Evolutionary conservation across 2,888 invertebrate genomes (phyloP).

Genomic region (Sialis lutaria): DNA sequence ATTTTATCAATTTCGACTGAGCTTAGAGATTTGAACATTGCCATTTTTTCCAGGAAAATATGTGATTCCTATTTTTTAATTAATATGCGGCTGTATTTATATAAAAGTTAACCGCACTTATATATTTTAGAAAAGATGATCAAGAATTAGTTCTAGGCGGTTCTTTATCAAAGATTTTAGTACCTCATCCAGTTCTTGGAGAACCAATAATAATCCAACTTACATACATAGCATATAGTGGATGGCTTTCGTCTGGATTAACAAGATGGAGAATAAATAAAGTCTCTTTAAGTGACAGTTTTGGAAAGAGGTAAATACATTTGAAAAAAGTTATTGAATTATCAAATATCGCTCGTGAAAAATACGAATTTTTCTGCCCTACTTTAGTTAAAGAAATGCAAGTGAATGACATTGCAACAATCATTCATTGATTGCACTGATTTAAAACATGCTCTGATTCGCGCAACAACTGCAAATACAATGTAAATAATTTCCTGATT

Average conservation of each 20-base stretch:
- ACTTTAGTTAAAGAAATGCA: no score
- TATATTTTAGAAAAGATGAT: constrained; percentile 52
- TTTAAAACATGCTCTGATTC: no score
- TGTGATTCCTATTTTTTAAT: no score
- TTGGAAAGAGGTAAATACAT: constrained; percentile 49
- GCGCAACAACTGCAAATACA: no score
- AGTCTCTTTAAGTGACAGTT: constrained; percentile 67
- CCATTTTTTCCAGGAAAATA: no score
- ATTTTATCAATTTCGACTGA: no score
- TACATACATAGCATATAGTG: constrained; percentile 74
- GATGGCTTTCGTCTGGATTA: constrained; percentile 77
- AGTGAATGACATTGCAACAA: no score
- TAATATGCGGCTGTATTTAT: no score
- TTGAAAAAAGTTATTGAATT: background rate
- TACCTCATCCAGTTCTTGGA: constrained; percentile 73
- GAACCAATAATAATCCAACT: constrained; percentile 56
- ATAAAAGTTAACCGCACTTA: background rate
- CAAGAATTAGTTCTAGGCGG: constrained; percentile 53
- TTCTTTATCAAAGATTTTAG: constrained; percentile 63
- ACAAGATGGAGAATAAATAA: constrained; percentile 68
- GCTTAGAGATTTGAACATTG: no score
- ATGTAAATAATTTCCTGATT: no score
- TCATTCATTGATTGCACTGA: no score
- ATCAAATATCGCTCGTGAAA: background rate
- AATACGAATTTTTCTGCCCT: no score